Percentiles rank a stretch among this genome's conserved stretches.
phyloP scores from a whole-genome alignment of 2,797 vertebrate species.

The Platalea minor region DNA sequence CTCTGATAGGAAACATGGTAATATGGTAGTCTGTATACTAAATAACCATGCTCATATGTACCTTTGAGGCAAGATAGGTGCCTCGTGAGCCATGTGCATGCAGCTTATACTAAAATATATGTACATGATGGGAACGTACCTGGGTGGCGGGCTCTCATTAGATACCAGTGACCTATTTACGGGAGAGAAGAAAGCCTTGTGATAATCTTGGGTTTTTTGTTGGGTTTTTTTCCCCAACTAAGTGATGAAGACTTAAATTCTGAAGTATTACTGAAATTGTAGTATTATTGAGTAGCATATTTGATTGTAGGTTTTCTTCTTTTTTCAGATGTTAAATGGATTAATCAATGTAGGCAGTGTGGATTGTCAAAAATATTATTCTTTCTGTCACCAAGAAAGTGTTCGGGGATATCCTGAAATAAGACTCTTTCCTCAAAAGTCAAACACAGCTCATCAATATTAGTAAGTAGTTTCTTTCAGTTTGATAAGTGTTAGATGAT shows the following conservation, averaged over 20 bases:
- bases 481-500: neutral
- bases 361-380: constrained; percentile 90
- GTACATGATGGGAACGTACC: neutral
- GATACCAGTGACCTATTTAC: neutral
- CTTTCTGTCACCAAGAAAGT: constrained; percentile 86
- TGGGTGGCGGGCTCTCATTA: neutral
- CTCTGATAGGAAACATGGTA: neutral
- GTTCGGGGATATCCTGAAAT: constrained; percentile 92
- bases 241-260: neutral
- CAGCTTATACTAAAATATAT: neutral
- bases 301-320: neutral
- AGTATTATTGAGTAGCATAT: neutral
- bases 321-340: constrained; percentile 82
- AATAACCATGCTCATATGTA: rapidly evolving
- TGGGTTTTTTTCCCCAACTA: neutral
- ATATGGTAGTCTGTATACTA: neutral
- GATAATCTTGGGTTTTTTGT: neutral
- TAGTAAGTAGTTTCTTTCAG: constrained; percentile 73
- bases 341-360: constrained; percentile 87
- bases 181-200: neutral
- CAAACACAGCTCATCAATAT: constrained; percentile 70
- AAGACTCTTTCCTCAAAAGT: constrained; percentile 82
- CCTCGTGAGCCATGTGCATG: neutral
- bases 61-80: neutral
- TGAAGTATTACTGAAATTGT: neutral